Evolutionary conservation across 2,888 invertebrate genomes (phyloP), one percentile per base, ranked within the genome.

Genomic region (Macrosoma leucophasiata): DNA sequence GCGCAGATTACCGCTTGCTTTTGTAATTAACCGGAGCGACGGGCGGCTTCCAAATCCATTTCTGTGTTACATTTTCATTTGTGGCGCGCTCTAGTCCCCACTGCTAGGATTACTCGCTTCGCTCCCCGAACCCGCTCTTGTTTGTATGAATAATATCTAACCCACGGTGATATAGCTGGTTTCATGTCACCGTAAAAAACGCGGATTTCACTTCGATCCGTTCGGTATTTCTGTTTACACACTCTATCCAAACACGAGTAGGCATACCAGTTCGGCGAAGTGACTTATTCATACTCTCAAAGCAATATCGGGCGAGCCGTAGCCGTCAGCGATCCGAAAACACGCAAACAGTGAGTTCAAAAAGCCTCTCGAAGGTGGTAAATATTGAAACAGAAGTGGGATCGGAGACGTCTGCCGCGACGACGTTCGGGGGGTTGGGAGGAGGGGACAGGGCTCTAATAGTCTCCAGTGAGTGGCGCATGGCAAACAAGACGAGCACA

Each of bases 381-480:
- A 84, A 84, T 84, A 84, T 84, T 84, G 82, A 77, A 82, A 73
- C 74, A 81, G 82, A 77, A 78, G 78, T 76, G 78, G 78, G 77
- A 81, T 79, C 72, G 75, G 69, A 76, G 78, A 71, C 72, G 75
- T 74, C 78, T 46, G 49, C 39, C 39, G 38, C 39, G 48, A 28
- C 31, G 35, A 39, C 36, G 33, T 29, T 27, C 18, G 29, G 30
- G 20, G 36, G 50, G 52, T 50, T 57, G 40, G 51, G 39, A 36
- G 45, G 42, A 43, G 43, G 37, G 43, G 39, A 38, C 43, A 43
- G 38, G 53, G 63, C 59, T 67, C 74, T 81, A 82, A 81, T 81
- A 81, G 82, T 74, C 87, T 85, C 86, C 77, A 84, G 87, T 84
- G 87, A 86, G 86, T 81, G 86, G 76, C 77, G 62, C 67, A 70